Conservation (phyloP, 1,140 invertebrate genomes). For the Contarinia nasturtii region DNA sequence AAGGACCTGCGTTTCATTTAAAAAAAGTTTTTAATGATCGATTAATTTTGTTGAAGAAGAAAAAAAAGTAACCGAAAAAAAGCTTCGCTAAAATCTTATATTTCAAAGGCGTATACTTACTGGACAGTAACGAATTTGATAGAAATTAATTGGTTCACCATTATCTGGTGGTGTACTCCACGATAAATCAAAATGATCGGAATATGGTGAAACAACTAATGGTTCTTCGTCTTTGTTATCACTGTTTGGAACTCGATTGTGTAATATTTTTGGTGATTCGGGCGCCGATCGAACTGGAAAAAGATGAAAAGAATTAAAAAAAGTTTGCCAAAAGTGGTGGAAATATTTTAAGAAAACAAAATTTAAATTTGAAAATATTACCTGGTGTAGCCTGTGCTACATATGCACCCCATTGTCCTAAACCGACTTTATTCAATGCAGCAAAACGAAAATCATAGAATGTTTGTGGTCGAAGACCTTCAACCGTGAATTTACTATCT, state of each 20-base stretch:
- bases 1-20: constrained; percentile 30
- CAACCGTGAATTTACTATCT: constrained; percentile 56
- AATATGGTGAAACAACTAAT: constrained; percentile 30
- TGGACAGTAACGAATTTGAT: constrained; percentile 59
- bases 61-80: background rate
- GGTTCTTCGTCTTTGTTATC: constrained; percentile 18
- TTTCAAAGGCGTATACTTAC: constrained; percentile 32
- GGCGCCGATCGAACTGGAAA: constrained; percentile 27
- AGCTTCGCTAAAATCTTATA: no score
- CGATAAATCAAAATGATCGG: constrained; percentile 54
- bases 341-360: no score
- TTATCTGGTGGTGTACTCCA: constrained; percentile 74
- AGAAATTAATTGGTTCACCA: constrained; percentile 69
- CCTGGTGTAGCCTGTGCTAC: constrained; percentile 34
- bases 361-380: no score
- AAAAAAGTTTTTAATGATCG: no score
- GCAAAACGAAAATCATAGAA: constrained; percentile 70
- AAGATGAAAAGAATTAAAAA: no score
- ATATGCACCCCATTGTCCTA: constrained; percentile 45
- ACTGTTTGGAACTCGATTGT: constrained; percentile 12
- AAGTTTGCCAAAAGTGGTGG: no score
- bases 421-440: constrained; percentile 64
- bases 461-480: constrained; percentile 56
- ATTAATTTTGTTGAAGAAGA: background rate
- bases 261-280: constrained; percentile 21